Percentiles rank a stretch among this genome's conserved stretches.
These are phyloP conservation scores for Trichosurus vulpecula DNA, from an alignment of 2,797 vertebrate genomes.

Conservation along the genomic window DNA sequence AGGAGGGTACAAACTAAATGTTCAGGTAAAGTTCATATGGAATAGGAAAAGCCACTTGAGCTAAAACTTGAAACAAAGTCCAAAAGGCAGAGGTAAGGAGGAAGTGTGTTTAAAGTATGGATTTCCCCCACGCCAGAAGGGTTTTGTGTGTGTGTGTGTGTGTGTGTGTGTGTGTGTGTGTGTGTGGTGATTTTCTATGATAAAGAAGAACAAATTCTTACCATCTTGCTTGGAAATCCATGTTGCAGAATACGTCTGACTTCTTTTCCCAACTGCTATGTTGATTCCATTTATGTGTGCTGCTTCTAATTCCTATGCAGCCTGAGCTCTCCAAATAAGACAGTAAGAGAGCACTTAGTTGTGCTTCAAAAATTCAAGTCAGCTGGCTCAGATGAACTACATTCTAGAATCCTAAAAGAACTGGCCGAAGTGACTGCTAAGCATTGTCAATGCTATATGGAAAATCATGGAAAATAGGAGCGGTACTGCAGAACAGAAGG, in stretches of 20 bases:
- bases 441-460: neutral
- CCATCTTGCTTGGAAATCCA: neutral
- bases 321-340: no score
- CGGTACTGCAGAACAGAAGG: neutral
- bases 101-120: neutral
- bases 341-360: neutral
- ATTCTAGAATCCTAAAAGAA: neutral
- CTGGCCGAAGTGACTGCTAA: neutral
- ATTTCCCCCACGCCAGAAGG: neutral
- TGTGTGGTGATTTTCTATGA: neutral
- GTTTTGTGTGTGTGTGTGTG: no score
- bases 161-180: no score
- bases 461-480: neutral
- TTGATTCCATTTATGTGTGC: neutral
- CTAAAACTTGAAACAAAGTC: neutral
- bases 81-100: neutral
- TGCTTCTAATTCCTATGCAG: no score
- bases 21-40: neutral
- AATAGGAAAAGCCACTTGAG: neutral
- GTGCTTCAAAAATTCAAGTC: neutral
- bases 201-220: neutral
- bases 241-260: neutral
- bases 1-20: neutral
- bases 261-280: neutral
- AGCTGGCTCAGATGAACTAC: neutral